These are phyloP conservation scores for Bombus balteatus DNA, from an alignment of 1,140 invertebrate genomes.

Conservation along the genomic window DNA sequence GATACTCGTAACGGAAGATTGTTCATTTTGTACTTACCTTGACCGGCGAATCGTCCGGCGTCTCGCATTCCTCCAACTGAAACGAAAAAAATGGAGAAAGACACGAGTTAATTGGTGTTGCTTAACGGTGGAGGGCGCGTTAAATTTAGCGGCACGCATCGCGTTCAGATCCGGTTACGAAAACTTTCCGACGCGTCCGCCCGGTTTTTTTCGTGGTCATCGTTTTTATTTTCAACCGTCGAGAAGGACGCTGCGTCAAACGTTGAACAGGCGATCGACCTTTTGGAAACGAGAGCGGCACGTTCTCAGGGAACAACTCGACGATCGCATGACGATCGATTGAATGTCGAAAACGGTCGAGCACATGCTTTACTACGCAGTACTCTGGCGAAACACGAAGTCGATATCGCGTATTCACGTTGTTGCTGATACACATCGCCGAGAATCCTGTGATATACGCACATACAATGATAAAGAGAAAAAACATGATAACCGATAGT, in stretches of 20 bases:
- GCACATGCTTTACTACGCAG: slow-evolving; percentile 3
- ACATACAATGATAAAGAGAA: background rate
- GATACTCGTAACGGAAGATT: background rate
- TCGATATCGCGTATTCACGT: no score
- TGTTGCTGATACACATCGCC: background rate
- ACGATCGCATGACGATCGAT: slow-evolving; percentile 22
- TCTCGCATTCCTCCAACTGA: slow-evolving; percentile 51
- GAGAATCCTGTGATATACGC: background rate
- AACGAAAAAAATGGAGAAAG: slow-evolving; percentile 30
- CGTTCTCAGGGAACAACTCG: background rate
- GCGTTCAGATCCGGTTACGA: slow-evolving; percentile 27
- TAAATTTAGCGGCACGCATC: slow-evolving; percentile 18
- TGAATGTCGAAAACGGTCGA: slow-evolving; percentile 6
- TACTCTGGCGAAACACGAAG: background rate
- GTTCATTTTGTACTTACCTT: slow-evolving; percentile 36
- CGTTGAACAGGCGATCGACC: background rate
- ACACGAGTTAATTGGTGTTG: slow-evolving; percentile 13
- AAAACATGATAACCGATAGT: background rate
- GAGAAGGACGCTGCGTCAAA: background rate
- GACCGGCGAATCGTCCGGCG: slow-evolving; percentile 29
- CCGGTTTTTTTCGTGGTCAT: background rate
- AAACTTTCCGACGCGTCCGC: slow-evolving; percentile 2
- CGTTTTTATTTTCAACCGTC: slow-evolving; percentile 18
- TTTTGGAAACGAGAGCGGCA: background rate
- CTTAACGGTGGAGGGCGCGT: background rate